Evolutionary conservation across 2,888 invertebrate genomes (phyloP).

Genomic region (Drosophila greeni): DNA sequence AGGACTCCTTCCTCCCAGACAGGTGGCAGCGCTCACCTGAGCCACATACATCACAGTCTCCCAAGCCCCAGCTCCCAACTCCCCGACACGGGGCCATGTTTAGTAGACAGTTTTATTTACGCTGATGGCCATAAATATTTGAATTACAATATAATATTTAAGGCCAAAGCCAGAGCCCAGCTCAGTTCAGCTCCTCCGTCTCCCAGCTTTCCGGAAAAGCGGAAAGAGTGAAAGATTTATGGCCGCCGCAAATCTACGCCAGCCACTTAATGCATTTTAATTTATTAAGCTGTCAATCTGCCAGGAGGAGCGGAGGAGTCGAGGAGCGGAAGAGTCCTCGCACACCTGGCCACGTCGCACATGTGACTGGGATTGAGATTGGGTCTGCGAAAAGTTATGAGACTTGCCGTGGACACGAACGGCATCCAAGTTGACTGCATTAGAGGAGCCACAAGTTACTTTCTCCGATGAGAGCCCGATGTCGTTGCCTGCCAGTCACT

Average conservation of each 20-base stretch:
- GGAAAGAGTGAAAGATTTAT: constrained; percentile 62
- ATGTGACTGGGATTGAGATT: constrained; percentile 20
- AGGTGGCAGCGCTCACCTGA: constrained; percentile 41
- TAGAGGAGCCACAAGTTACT: constrained; percentile 17
- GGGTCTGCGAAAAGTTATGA: constrained; percentile 22
- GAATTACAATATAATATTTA: constrained; percentile 73
- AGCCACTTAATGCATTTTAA: constrained; percentile 71
- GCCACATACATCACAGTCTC: constrained; percentile 51
- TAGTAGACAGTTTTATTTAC: constrained; percentile 70
- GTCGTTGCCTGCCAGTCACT: constrained; percentile 20
- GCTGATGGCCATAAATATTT: constrained; percentile 73
- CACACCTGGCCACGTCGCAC: constrained; percentile 11
- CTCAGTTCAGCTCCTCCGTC: not conserved
- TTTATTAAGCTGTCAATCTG: constrained; percentile 72
- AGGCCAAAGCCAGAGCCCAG: constrained; percentile 47
- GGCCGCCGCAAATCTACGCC: constrained; percentile 66
- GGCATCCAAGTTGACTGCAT: constrained; percentile 27
- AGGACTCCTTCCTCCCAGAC: constrained; percentile 11
- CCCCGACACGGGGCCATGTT: constrained; percentile 32
- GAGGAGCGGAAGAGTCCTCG: constrained; percentile 3
- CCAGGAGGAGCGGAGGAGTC: constrained; percentile 4
- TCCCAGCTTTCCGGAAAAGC: constrained; percentile 5
- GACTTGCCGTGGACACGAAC: constrained; percentile 10
- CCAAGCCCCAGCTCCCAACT: constrained; percentile 1
- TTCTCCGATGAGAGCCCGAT: not conserved